phyloP scores from a whole-genome alignment of 2,888 invertebrate genomes.

The Nephrotoma guestfalica region DNA sequence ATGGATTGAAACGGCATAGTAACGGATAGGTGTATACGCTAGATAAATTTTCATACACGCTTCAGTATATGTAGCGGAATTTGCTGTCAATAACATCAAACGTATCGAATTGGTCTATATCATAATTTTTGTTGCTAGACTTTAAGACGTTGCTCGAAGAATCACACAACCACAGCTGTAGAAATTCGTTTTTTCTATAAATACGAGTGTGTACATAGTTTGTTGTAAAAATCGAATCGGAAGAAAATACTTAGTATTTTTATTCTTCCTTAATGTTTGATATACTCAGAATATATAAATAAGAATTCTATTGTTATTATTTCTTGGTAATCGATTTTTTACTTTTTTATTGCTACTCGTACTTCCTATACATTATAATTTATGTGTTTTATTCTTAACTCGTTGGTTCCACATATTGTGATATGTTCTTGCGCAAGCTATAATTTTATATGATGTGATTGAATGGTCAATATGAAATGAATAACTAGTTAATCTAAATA shows the following conservation, averaged over 20 bases:
- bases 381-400: neutral
- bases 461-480: too few species aligned
- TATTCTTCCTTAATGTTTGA: neutral
- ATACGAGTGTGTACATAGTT: neutral
- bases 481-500: too few species aligned
- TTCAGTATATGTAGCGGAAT: neutral
- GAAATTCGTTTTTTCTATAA: neutral
- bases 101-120: neutral
- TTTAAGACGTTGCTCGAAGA: neutral
- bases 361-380: neutral
- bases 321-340: neutral
- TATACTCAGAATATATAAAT: neutral
- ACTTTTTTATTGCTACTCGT: neutral
- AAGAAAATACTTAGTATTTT: neutral
- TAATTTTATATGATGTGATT: too few species aligned
- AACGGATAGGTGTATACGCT: neutral
- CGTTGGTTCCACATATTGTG: neutral
- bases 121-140: neutral
- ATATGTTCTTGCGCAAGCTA: too few species aligned
- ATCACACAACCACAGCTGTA: neutral
- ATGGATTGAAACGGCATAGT: neutral
- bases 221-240: neutral
- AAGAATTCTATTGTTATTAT: neutral
- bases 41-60: neutral
- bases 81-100: neutral